A percentile compares a stretch with the other conserved stretches of the same genome.
phyloP scores from a whole-genome alignment of 2,888 invertebrate species.

The Phengaris arion region DNA sequence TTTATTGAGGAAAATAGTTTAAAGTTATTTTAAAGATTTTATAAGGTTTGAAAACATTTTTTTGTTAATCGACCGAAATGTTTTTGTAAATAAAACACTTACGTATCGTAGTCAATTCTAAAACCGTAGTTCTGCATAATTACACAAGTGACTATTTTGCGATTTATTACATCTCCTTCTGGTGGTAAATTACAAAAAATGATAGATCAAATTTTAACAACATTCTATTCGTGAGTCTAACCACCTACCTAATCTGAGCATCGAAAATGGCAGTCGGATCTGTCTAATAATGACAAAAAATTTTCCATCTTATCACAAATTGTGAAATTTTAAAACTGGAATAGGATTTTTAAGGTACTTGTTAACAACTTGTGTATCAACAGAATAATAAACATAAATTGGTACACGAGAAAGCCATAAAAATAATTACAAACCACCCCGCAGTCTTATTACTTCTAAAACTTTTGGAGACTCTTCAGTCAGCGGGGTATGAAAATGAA shows the following conservation, averaged over 20 bases:
- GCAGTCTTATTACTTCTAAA: constrained; percentile 41
- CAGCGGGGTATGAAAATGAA: constrained; percentile 68
- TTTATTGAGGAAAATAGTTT: background rate
- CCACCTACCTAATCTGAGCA: too few relatives aligned
- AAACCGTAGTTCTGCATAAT: too few relatives aligned
- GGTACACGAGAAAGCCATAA: constrained; percentile 29
- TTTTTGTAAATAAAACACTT: too few relatives aligned
- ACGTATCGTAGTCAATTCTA: too few relatives aligned
- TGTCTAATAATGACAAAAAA: too few relatives aligned
- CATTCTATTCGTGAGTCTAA: too few relatives aligned
- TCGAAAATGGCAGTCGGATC: too few relatives aligned
- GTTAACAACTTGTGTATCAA: background rate
- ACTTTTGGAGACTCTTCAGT: constrained; percentile 60
- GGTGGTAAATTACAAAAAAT: too few relatives aligned
- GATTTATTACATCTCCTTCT: too few relatives aligned
- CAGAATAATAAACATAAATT: background rate
- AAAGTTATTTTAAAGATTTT: background rate
- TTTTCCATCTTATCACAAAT: background rate
- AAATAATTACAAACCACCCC: constrained; percentile 39
- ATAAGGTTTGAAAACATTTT: background rate
- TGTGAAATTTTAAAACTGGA: background rate
- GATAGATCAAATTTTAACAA: too few relatives aligned
- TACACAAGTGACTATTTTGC: too few relatives aligned
- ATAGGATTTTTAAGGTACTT: background rate
- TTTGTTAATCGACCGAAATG: too few relatives aligned